Conservation (phyloP, 2,113 vertebrate genomes). For the Talpa occidentalis region DNA sequence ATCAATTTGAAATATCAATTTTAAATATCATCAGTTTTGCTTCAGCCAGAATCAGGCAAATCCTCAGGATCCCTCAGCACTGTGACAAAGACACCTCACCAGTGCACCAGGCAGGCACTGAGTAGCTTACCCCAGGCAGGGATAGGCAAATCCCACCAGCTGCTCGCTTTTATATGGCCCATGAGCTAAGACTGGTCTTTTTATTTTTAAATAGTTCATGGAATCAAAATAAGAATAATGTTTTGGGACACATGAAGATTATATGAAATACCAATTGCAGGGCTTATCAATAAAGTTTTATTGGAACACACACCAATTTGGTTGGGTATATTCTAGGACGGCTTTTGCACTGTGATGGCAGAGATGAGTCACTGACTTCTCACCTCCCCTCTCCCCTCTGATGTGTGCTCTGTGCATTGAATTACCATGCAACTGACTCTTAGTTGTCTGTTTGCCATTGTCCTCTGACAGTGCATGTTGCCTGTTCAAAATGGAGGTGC, state of each 20-base stretch:
- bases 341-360: not conserved
- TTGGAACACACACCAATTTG: conserved; percentile 48
- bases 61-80: not conserved
- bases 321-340: not conserved
- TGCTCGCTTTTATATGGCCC: not conserved
- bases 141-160: not conserved
- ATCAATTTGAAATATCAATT: not conserved
- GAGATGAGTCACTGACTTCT: not conserved
- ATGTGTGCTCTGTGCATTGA: not conserved
- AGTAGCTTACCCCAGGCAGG: not conserved
- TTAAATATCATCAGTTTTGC: not conserved
- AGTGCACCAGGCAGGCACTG: not conserved
- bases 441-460: not conserved
- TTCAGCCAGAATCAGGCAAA: not conserved
- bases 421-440: not conserved
- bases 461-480: not conserved
- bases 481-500: not conserved
- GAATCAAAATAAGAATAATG: conserved; percentile 45
- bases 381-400: not conserved
- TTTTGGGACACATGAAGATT: conserved; percentile 44
- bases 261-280: conserved; percentile 39
- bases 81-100: not conserved
- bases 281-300: conserved; percentile 62
- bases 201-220: not conserved
- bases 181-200: not conserved